These are phyloP conservation scores for Pachyramphus minor DNA, from an alignment of 2,113 vertebrate genomes.

Conservation along the genomic window DNA sequence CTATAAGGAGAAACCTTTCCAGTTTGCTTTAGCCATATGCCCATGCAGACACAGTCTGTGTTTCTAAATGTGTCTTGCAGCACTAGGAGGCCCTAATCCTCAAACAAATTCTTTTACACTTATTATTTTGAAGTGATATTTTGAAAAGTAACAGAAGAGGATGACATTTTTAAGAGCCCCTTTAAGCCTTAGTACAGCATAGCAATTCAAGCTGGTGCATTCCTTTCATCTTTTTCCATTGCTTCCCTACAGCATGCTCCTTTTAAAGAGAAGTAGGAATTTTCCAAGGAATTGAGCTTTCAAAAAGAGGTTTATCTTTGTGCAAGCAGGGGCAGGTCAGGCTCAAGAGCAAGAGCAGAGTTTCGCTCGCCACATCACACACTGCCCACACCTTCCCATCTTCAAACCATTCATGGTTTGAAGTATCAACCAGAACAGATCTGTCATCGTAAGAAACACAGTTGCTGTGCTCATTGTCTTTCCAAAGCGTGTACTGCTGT, in stretches of 20 bases:
- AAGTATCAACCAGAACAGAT: background rate
- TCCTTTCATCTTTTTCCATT: background rate
- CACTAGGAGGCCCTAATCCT: background rate
- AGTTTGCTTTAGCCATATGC: background rate
- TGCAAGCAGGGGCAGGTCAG: background rate
- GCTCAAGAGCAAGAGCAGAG: background rate
- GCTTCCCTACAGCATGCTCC: background rate
- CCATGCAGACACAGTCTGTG: background rate
- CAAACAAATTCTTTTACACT: background rate
- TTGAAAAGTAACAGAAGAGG: background rate
- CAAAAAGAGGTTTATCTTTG: background rate
- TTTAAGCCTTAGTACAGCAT: background rate
- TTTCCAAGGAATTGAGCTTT: background rate
- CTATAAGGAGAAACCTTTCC: background rate
- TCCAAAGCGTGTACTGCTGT: background rate
- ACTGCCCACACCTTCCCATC: background rate
- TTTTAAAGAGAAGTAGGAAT: background rate
- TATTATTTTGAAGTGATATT: constrained; percentile 3
- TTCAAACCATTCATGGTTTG: background rate
- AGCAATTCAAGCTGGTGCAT: background rate
- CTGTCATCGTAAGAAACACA: background rate
- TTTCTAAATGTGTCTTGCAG: background rate
- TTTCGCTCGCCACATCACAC: too few species aligned
- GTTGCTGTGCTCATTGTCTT: background rate
- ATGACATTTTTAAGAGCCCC: background rate